Conservation (phyloP, 2,797 vertebrate genomes). For the Gastrophryne carolinensis region DNA sequence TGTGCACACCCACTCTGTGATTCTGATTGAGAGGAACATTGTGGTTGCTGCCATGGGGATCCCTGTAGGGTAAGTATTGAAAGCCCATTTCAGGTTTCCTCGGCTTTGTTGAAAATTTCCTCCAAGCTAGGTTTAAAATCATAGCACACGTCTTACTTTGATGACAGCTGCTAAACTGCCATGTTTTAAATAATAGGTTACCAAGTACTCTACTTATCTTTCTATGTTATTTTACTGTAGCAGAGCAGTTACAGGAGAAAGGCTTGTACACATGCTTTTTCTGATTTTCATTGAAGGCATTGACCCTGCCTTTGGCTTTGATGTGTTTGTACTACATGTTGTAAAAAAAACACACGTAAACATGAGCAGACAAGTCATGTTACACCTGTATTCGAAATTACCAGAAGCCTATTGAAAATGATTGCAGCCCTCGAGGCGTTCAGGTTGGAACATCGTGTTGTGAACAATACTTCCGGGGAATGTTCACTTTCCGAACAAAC, state of each 20-base stretch:
- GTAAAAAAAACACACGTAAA: constrained; percentile 40
- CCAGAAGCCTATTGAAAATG: constrained; percentile 38
- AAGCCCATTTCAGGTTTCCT: no score
- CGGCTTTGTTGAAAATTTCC: no score
- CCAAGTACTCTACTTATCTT: no score
- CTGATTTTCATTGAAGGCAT: not conserved
- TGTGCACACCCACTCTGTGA: no score
- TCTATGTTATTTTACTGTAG: not conserved
- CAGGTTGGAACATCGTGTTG: constrained; percentile 35
- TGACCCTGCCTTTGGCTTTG: constrained; percentile 17
- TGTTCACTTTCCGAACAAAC: constrained; percentile 16
- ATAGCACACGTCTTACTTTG: no score
- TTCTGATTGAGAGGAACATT: no score
- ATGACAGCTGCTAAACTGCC: no score
- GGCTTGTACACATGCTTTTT: not conserved
- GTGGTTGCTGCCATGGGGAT: no score
- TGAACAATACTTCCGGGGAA: constrained; percentile 39
- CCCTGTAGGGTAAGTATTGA: no score
- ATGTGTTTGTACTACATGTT: constrained; percentile 15
- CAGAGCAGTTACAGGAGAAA: not conserved
- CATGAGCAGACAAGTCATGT: constrained; percentile 38
- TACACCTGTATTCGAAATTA: constrained; percentile 30
- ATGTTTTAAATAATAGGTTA: no score
- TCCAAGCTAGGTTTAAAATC: no score
- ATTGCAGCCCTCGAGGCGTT: constrained; percentile 36